phyloP scores from a whole-genome alignment of 2,797 vertebrate species.

The Rhynchotus rufescens region DNA sequence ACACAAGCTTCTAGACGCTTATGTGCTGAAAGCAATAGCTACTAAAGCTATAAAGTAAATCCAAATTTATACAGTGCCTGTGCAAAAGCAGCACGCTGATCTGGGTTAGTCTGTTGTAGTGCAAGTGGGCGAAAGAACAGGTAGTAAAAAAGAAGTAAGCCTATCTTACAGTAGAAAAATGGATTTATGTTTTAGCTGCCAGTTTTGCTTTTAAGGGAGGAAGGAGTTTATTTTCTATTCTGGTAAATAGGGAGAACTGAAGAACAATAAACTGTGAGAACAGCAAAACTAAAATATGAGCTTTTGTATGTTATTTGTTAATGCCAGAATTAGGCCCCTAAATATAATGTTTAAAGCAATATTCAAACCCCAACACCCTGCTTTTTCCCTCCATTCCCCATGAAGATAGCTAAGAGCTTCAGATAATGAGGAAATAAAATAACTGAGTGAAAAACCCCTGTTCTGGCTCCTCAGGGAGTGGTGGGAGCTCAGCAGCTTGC shows the following conservation, averaged over 20 bases:
- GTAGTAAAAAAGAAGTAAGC: not conserved
- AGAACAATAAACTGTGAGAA: not conserved
- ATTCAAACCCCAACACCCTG: not conserved
- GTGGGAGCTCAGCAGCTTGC: not conserved
- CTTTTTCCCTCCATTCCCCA: not conserved
- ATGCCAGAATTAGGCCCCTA: not conserved
- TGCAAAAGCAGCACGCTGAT: not conserved
- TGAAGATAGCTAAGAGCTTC: not conserved
- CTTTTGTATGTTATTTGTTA: not conserved
- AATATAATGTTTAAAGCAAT: not conserved
- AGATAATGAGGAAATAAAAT: not conserved
- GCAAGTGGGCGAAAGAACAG: not conserved
- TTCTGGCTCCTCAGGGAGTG: not conserved
- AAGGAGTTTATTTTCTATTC: not conserved
- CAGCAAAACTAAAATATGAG: not conserved
- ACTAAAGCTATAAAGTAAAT: constrained; percentile 21
- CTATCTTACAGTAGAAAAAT: not conserved
- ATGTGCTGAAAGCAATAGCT: constrained; percentile 10
- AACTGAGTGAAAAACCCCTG: not conserved
- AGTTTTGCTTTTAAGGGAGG: constrained; percentile 12
- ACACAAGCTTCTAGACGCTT: constrained; percentile 29
- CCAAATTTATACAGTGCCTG: not conserved
- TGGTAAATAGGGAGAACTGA: constrained; percentile 1
- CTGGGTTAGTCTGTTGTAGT: not conserved
- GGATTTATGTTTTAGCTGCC: not conserved